Evolutionary conservation across 2,888 invertebrate genomes (phyloP).

Genomic region (Didymodactylos carnosus): DNA sequence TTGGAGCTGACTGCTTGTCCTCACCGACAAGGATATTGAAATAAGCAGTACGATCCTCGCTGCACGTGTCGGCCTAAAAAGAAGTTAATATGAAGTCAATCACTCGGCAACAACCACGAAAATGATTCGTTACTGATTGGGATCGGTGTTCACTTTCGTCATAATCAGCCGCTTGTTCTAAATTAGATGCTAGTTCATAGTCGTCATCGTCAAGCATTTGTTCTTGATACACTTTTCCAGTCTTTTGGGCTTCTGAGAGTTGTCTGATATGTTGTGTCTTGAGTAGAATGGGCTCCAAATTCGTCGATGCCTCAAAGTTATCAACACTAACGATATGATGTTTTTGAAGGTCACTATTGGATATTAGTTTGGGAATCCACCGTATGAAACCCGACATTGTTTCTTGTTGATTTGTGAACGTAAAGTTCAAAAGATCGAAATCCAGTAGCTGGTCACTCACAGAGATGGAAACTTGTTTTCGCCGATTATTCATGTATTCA

Average conservation of each 20-base stretch:
- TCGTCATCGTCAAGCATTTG: not conserved
- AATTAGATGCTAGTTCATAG: too few relatives aligned
- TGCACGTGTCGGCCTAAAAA: too few relatives aligned
- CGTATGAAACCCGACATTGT: not conserved
- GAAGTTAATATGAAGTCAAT: too few relatives aligned
- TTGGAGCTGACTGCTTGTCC: not conserved
- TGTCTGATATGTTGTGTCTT: not conserved
- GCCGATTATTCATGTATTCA: too few relatives aligned
- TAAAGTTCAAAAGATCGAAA: not conserved
- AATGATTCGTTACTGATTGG: too few relatives aligned
- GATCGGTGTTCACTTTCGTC: too few relatives aligned
- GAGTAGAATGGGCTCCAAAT: not conserved
- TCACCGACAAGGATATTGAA: too few relatives aligned
- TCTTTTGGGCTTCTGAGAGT: not conserved
- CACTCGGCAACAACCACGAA: too few relatives aligned
- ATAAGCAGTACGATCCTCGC: too few relatives aligned
- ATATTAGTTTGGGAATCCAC: not conserved
- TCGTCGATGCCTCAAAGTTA: not conserved
- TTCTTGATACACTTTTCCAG: not conserved
- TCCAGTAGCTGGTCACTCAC: not conserved
- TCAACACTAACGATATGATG: not conserved
- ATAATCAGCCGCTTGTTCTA: too few relatives aligned
- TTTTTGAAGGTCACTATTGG: not conserved
- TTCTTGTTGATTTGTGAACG: not conserved
- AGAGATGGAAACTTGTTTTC: not conserved